Evolutionary conservation across 2,888 invertebrate species (phyloP).

Genomic region (Monopis laevigella): DNA sequence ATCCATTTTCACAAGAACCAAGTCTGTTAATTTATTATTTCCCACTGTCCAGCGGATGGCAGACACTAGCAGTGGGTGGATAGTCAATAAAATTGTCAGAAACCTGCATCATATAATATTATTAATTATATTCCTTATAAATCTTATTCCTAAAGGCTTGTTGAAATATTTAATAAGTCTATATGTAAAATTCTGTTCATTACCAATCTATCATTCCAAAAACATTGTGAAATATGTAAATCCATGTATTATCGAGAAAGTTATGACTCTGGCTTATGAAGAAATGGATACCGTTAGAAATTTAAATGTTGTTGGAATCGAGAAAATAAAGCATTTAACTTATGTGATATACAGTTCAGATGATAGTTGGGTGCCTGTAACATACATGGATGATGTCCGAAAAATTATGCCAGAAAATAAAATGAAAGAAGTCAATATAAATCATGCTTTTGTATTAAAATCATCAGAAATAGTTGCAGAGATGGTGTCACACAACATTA

Average conservation of each 20-base stretch:
- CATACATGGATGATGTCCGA: constrained; percentile 73
- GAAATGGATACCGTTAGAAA: constrained; percentile 82
- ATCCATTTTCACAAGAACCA: constrained; percentile 59
- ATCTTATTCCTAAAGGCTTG: constrained; percentile 61
- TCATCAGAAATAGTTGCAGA: constrained; percentile 67
- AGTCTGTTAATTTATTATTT: constrained; percentile 80
- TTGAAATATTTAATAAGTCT: constrained; percentile 56
- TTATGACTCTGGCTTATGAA: constrained; percentile 76
- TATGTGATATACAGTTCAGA: constrained; percentile 78
- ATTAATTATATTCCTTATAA: constrained; percentile 44
- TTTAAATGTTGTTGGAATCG: constrained; percentile 71
- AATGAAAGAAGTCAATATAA: constrained; percentile 38
- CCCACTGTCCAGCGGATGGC: constrained; percentile 90
- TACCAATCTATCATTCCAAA: constrained; percentile 56
- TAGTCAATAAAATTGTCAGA: constrained; percentile 70
- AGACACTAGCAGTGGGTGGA: constrained; percentile 75
- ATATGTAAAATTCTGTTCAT: constrained; percentile 61
- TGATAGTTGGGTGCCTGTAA: constrained; percentile 87
- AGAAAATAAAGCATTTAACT: constrained; percentile 66
- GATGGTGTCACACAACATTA: constrained; percentile 38
- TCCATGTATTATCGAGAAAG: constrained; percentile 68
- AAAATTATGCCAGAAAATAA: constrained; percentile 34
- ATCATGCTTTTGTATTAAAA: constrained; percentile 85
- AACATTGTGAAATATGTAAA: constrained; percentile 66
- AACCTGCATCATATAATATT: constrained; percentile 33